Evolutionary conservation across 2,888 invertebrate genomes (phyloP).

Genomic region (Ernsta delagoae): DNA sequence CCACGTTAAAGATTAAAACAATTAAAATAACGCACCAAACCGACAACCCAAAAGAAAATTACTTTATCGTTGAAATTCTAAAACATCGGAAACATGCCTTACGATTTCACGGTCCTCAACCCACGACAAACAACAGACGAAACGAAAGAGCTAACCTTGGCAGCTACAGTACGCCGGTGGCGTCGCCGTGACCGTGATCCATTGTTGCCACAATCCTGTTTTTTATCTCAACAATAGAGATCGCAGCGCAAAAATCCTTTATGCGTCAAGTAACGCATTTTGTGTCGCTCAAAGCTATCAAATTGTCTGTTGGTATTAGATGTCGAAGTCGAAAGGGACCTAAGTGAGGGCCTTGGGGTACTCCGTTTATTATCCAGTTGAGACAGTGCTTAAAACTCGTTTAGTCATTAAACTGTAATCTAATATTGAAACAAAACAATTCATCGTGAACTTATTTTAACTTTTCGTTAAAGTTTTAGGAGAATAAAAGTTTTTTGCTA

Average conservation of each 20-base stretch:
- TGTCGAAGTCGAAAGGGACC: neutral
- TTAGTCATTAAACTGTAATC: too few relatives aligned
- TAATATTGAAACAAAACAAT: too few relatives aligned
- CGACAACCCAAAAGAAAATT: too few relatives aligned
- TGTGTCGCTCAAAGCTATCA: conserved; percentile 11
- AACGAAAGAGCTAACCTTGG: conserved; percentile 28
- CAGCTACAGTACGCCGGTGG: neutral
- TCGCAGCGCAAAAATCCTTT: neutral
- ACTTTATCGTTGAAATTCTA: too few relatives aligned
- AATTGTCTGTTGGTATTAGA: conserved; percentile 5
- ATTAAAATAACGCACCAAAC: too few relatives aligned
- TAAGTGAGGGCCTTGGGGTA: neutral
- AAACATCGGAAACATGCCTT: too few relatives aligned
- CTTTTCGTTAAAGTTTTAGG: too few relatives aligned
- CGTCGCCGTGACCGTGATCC: conserved; percentile 17
- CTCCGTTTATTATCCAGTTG: neutral
- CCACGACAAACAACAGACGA: neutral
- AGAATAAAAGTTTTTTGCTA: too few relatives aligned
- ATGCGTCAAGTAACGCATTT: conserved; percentile 20
- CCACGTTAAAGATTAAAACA: too few relatives aligned
- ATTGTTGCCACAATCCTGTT: conserved; percentile 31
- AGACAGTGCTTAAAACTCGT: too few relatives aligned
- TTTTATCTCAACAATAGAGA: conserved; percentile 16
- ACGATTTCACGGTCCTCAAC: neutral
- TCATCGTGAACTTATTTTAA: too few relatives aligned